A percentile compares a stretch with the other conserved stretches of the same genome.
Evolutionary conservation across 2,113 vertebrate species (phyloP).

Genomic region (Natator depressus): DNA sequence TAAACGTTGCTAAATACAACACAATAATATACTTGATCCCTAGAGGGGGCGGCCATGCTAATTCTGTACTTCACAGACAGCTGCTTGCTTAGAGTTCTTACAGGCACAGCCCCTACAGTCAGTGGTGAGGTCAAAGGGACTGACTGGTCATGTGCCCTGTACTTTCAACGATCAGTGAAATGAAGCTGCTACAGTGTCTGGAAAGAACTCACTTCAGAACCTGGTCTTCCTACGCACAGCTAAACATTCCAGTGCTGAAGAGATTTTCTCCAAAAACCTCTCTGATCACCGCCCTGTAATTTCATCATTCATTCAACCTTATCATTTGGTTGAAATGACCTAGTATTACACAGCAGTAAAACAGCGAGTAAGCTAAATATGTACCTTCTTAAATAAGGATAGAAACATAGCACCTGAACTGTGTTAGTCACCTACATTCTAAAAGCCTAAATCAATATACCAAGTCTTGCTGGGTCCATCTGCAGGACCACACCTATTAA

Average conservation of each 20-base stretch:
- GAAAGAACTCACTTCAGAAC: background rate
- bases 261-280: conserved; percentile 11
- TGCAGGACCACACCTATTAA: background rate
- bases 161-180: background rate
- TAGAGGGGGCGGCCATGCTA: background rate
- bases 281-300: conserved; percentile 42
- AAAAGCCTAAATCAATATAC: background rate
- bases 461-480: background rate
- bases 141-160: background rate
- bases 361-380: conserved; percentile 55
- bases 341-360: conserved; percentile 43
- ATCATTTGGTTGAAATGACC: conserved; percentile 56
- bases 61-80: background rate
- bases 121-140: rapidly evolving
- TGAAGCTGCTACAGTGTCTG: background rate
- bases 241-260: background rate
- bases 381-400: background rate
- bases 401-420: conserved; percentile 9
- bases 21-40: background rate
- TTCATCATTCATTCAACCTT: conserved; percentile 31
- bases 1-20: background rate
- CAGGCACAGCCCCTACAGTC: background rate
- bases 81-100: background rate
- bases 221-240: background rate
- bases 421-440: background rate